These are phyloP conservation scores for Channa argus DNA, from an alignment of 2,113 vertebrate genomes.

Conservation along the genomic window DNA sequence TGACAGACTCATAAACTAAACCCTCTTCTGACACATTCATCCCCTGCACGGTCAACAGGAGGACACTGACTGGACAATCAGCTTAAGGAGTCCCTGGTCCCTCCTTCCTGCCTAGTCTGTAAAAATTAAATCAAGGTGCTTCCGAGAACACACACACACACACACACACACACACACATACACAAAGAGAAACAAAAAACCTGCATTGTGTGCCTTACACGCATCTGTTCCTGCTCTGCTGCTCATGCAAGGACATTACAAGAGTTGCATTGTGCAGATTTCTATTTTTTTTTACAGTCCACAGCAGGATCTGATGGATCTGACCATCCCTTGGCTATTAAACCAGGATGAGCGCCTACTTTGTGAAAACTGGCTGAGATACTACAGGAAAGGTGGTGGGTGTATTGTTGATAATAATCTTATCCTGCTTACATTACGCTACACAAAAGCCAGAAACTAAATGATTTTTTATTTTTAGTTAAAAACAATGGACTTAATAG, in stretches of 20 bases:
- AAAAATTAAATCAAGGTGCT: constrained; percentile 91
- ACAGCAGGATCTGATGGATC: constrained; percentile 53
- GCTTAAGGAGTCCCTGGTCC: constrained; percentile 71
- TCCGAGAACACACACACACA: constrained; percentile 88
- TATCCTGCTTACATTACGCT: constrained; percentile 67
- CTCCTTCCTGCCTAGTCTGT: constrained; percentile 83
- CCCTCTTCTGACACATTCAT: constrained; percentile 44
- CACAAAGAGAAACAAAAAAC: constrained; percentile 31
- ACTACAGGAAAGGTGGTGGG: constrained; percentile 65
- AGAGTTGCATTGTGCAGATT: constrained; percentile 58
- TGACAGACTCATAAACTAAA: constrained; percentile 83
- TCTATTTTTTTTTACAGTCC: not conserved
- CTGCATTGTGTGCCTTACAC: constrained; percentile 53
- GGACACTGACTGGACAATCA: constrained; percentile 79
- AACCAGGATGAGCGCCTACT: constrained; percentile 50
- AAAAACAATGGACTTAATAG: constrained; percentile 68
- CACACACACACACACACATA: constrained; percentile 18
- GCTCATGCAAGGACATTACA: constrained; percentile 53
- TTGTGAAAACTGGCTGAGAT: constrained; percentile 56
- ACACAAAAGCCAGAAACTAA: constrained; percentile 67
- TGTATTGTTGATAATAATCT: constrained; percentile 66
- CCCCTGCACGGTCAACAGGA: constrained; percentile 56
- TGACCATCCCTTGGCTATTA: constrained; percentile 43
- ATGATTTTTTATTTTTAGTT: constrained; percentile 61
- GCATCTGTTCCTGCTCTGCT: constrained; percentile 65